Conservation (phyloP, 2,113 vertebrate species). For the Ochotona princeps region DNA sequence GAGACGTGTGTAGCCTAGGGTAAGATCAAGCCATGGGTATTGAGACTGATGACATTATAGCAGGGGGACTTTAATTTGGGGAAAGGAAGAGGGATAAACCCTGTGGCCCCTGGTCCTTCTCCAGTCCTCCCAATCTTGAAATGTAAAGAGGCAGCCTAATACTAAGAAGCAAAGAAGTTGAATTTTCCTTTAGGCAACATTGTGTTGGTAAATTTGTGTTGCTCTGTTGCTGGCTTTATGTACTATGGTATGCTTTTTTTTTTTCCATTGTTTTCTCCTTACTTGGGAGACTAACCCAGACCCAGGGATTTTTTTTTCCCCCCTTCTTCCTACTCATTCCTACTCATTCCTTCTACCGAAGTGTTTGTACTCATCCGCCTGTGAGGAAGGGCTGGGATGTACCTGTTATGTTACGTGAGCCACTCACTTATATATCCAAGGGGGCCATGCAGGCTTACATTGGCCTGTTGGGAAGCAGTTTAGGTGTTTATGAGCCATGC, state of each 20-base stretch:
- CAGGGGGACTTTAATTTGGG: not conserved
- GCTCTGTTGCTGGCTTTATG: not conserved
- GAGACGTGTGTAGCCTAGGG: not conserved
- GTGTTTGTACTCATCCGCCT: conserved; percentile 20
- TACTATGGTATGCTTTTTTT: not conserved
- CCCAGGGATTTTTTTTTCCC: not conserved
- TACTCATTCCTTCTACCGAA: not conserved
- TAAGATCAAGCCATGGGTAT: conserved; percentile 38
- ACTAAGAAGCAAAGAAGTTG: conserved; percentile 22
- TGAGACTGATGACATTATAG: conserved; percentile 17
- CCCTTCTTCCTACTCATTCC: conserved; percentile 4
- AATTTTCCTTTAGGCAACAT: conserved; percentile 53
- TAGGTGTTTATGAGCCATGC: not conserved
- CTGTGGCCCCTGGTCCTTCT: not conserved
- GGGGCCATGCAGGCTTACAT: not conserved
- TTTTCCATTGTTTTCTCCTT: not conserved
- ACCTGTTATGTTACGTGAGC: not conserved
- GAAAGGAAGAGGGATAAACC: rapidly evolving
- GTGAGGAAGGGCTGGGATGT: not conserved
- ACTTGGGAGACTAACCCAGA: not conserved
- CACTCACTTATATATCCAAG: not conserved
- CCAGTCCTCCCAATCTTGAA: not conserved
- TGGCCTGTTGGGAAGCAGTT: not conserved
- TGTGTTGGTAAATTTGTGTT: conserved; percentile 4
- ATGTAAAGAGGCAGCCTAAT: conserved; percentile 19